A percentile compares a stretch with the other conserved stretches of the same genome.
Conservation (phyloP, 1,140 invertebrate species). For the Apis mellifera region Amel_HAv3.1 CM009946.2:6923001-6923500, state of each 20-base stretch:
- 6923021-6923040: background rate
- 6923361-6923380: conserved; percentile 33
- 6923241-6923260: conserved; percentile 16
- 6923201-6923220: conserved; percentile 32
- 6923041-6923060: background rate
- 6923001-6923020: background rate
- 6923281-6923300: background rate
- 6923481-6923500: conserved; percentile 29
- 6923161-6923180: conserved; percentile 70
- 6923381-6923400: conserved; percentile 30
- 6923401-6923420: conserved; percentile 21
- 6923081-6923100: fast-evolving
- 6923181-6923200: conserved; percentile 57
- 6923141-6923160: conserved; percentile 72
- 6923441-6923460: conserved; percentile 31
- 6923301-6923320: background rate
- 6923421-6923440: conserved; percentile 22
- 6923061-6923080: too few relatives aligned
- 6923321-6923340: conserved; percentile 16
- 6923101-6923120: background rate
- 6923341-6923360: conserved; percentile 5
- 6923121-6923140: too few relatives aligned
- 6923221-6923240: too few relatives aligned
- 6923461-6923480: conserved; percentile 4
- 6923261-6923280: too few relatives aligned